Percentiles rank a stretch among this genome's conserved stretches.
Conservation (phyloP, 2,888 invertebrate species). For the Tethea ocularis region DNA sequence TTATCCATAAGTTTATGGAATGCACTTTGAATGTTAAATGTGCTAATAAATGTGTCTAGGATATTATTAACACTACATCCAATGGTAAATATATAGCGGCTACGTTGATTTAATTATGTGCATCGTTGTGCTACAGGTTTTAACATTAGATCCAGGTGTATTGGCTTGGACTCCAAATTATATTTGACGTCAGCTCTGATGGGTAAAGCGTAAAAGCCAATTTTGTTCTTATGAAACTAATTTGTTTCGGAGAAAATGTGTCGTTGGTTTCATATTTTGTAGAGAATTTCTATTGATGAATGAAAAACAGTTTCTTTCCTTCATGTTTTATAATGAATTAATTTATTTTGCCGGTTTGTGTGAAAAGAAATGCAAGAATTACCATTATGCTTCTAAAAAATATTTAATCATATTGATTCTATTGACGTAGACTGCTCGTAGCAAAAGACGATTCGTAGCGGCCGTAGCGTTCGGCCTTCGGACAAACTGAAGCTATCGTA, state of each 20-base stretch:
- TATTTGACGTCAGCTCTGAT: slow-evolving; percentile 9
- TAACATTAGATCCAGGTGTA: slow-evolving; percentile 7
- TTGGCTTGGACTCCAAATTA: slow-evolving; percentile 8
- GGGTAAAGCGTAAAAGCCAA: background rate
- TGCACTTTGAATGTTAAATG: too few species aligned
- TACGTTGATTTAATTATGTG: background rate
- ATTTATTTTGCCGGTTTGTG: background rate
- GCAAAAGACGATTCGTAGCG: background rate
- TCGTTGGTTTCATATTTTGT: background rate
- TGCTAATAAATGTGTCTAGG: too few species aligned
- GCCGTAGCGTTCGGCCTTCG: background rate
- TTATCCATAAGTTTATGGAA: too few species aligned
- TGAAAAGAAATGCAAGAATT: too few species aligned
- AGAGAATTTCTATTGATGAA: background rate
- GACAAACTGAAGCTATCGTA: background rate
- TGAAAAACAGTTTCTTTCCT: background rate
- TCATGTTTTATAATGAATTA: background rate
- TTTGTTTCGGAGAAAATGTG: slow-evolving; percentile 7
- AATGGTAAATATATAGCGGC: background rate
- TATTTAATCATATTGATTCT: too few species aligned
- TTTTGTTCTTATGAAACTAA: slow-evolving; percentile 6
- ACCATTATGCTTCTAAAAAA: too few species aligned
- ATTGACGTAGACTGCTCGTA: background rate
- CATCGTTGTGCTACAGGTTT: background rate
- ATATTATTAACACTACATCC: background rate